Evolutionary conservation across 1,140 invertebrate genomes (phyloP).

Genomic region (Drosophila elegans): DNA sequence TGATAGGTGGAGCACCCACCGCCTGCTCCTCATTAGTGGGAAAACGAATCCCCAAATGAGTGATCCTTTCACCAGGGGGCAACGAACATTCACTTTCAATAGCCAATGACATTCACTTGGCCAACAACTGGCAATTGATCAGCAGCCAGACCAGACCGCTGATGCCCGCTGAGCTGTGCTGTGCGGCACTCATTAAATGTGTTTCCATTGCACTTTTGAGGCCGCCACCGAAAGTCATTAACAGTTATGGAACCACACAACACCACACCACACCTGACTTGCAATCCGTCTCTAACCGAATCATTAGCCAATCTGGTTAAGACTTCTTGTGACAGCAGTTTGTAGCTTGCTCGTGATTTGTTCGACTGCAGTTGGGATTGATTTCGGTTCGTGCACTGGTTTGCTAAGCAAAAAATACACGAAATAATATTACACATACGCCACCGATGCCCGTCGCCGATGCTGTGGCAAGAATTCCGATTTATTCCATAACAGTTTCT

Average conservation of each 20-base stretch:
- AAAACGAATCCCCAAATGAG: slow-evolving; percentile 5
- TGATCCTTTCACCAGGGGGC: slow-evolving; percentile 56
- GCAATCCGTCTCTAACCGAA: slow-evolving; percentile 13
- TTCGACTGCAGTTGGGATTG: slow-evolving; percentile 58
- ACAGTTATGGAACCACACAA: slow-evolving; percentile 45
- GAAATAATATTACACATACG: slow-evolving; percentile 60
- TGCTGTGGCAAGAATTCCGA: slow-evolving; percentile 44
- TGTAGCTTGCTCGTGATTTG: slow-evolving; percentile 63
- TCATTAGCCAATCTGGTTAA: slow-evolving; percentile 52
- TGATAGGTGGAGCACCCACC: background rate
- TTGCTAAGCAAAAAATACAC: slow-evolving; percentile 28
- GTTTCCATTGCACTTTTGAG: slow-evolving; percentile 59
- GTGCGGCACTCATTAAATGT: slow-evolving; percentile 57
- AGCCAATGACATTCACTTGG: slow-evolving; percentile 59
- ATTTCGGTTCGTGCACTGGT: slow-evolving; percentile 50
- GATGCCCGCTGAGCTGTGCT: slow-evolving; percentile 26
- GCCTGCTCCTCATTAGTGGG: slow-evolving; percentile 25
- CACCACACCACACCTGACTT: slow-evolving; percentile 55
- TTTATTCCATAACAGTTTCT: slow-evolving; percentile 39
- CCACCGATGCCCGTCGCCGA: slow-evolving; percentile 24
- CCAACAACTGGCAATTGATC: slow-evolving; percentile 44
- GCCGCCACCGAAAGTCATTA: slow-evolving; percentile 75
- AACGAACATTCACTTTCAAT: slow-evolving; percentile 54
- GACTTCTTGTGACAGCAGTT: slow-evolving; percentile 37
- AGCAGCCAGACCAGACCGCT: background rate